Conservation (phyloP, 2,113 vertebrate genomes). For the Clarias gariepinus region DNA sequence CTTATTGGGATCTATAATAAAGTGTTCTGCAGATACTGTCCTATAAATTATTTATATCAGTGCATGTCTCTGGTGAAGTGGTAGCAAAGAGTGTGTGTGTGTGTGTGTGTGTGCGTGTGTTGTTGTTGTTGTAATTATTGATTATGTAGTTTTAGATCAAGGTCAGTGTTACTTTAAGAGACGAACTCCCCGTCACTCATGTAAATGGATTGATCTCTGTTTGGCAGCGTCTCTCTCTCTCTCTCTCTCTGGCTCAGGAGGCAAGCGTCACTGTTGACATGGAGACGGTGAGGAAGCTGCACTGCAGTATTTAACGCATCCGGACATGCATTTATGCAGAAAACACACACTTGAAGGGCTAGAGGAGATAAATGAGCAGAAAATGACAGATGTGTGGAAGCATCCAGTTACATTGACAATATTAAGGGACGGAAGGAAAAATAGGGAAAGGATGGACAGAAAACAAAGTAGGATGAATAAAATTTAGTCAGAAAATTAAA, state of each 20-base stretch:
- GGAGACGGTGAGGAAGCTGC: slow-evolving; percentile 49
- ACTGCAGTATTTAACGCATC: slow-evolving; percentile 35
- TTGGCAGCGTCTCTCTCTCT: slow-evolving; percentile 37
- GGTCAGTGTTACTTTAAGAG: slow-evolving; percentile 26
- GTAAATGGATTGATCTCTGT: slow-evolving; percentile 15
- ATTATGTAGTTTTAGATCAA: slow-evolving; percentile 33
- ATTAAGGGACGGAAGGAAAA: neutral
- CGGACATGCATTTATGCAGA: neutral
- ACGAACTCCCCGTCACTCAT: slow-evolving; percentile 18
- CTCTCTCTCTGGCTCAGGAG: slow-evolving; percentile 28
- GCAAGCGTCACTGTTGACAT: slow-evolving; percentile 45
- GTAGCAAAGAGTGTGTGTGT: neutral
- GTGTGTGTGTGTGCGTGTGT: slow-evolving; percentile 17
- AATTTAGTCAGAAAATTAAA: neutral
- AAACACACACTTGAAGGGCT: slow-evolving; percentile 4
- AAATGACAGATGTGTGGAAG: slow-evolving; percentile 12
- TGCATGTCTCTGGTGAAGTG: neutral
- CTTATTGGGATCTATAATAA: neutral
- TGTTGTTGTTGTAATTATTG: slow-evolving; percentile 10
- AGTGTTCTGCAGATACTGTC: neutral
- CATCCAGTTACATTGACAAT: neutral
- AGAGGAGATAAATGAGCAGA: slow-evolving; percentile 24
- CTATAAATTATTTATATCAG: neutral
- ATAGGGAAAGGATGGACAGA: neutral
- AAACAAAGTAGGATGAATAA: neutral